phyloP scores from a whole-genome alignment of 2,797 vertebrate species.

The Lithobates pipiens region DNA sequence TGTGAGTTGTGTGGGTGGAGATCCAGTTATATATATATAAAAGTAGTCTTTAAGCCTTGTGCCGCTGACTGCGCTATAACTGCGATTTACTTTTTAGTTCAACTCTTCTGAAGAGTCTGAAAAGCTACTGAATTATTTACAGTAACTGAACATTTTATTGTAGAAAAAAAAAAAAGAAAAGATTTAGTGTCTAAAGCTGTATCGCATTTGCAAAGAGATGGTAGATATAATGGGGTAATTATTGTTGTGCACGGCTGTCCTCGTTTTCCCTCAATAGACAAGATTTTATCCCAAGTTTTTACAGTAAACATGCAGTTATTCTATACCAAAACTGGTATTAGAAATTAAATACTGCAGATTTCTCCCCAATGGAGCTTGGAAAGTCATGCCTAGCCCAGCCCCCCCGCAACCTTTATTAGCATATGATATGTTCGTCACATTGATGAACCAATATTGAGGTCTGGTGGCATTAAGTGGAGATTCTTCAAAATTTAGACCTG shows the following conservation, averaged over 20 bases:
- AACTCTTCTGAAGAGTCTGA: slow-evolving; percentile 17
- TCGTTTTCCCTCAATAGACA: neutral
- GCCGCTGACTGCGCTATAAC: neutral
- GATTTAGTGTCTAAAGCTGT: neutral
- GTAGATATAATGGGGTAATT: neutral
- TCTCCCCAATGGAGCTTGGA: neutral
- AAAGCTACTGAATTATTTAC: slow-evolving; percentile 32
- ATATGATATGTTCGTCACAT: neutral
- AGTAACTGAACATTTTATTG: slow-evolving; percentile 1
- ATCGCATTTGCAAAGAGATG: neutral
- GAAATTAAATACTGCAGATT: neutral
- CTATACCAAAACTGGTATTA: neutral
- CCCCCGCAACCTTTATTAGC: neutral
- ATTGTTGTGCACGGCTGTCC: neutral
- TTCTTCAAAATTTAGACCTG: too few species aligned
- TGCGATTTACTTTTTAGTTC: neutral
- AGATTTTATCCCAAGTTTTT: neutral
- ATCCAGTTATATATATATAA: neutral
- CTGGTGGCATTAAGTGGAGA: too few species aligned
- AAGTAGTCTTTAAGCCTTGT: neutral
- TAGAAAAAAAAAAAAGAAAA: neutral
- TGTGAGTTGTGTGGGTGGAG: neutral
- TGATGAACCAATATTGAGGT: neutral
- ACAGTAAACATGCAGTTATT: neutral
- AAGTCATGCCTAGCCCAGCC: neutral